phyloP scores from a whole-genome alignment of 2,113 vertebrate genomes.

The Scalopus aquaticus region DNA sequence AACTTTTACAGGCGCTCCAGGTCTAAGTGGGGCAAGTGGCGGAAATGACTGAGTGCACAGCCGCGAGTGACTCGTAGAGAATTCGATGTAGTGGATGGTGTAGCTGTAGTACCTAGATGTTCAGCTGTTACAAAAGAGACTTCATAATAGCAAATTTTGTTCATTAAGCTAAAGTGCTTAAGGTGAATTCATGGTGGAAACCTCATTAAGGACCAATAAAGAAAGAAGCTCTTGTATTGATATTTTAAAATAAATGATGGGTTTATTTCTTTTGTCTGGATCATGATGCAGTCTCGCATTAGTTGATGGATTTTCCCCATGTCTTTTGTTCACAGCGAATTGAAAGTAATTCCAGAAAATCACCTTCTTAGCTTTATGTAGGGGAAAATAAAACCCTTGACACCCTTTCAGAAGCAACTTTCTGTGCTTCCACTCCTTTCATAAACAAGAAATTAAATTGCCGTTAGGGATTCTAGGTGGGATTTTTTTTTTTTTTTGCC shows the following conservation, averaged over 20 bases:
- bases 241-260: slow-evolving; percentile 71
- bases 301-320: slow-evolving; percentile 22
- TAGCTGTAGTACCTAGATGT: neutral
- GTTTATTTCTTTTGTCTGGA: slow-evolving; percentile 73
- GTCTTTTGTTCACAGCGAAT: slow-evolving; percentile 52
- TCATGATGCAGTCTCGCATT: slow-evolving; percentile 41
- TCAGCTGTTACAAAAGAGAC: slow-evolving; percentile 38
- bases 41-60: neutral
- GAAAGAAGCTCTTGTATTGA: slow-evolving; percentile 41
- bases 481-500: slow-evolving; percentile 18
- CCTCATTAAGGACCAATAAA: slow-evolving; percentile 52
- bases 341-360: slow-evolving; percentile 61
- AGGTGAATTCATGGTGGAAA: slow-evolving; percentile 64
- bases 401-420: slow-evolving; percentile 57
- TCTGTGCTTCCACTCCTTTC: slow-evolving; percentile 43
- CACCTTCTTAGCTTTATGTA: slow-evolving; percentile 38
- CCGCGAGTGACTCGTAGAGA: neutral
- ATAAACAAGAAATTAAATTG: slow-evolving; percentile 61
- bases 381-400: slow-evolving; percentile 57
- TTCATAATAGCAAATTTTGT: slow-evolving; percentile 59
- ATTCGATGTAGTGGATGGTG: neutral
- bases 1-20: slow-evolving; percentile 10
- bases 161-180: slow-evolving; percentile 68
- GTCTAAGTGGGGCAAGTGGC: neutral
- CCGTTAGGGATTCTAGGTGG: neutral